Evolutionary conservation across 2,888 invertebrate species (phyloP).

Genomic region (Coelopa pilipes): DNA sequence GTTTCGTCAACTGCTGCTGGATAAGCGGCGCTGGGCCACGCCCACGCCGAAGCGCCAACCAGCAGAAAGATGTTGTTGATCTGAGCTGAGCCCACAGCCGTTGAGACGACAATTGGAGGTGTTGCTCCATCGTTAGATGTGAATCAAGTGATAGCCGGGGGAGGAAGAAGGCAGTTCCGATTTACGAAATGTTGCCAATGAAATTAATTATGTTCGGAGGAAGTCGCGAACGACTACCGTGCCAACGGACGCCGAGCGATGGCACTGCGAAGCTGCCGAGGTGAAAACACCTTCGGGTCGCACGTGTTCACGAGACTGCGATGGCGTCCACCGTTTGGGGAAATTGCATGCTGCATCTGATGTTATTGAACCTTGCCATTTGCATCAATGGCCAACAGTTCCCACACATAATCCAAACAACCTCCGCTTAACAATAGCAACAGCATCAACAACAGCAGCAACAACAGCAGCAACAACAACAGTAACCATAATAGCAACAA

Average conservation of each 20-base stretch:
- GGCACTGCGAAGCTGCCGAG: neutral
- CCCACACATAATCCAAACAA: conserved; percentile 31
- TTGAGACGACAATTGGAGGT: too few relatives aligned
- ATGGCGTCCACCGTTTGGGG: neutral
- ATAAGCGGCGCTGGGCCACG: neutral
- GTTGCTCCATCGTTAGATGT: too few relatives aligned
- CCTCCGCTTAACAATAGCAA: neutral
- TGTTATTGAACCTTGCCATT: conserved; percentile 40
- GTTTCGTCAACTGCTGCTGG: neutral
- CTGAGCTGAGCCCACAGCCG: too few relatives aligned
- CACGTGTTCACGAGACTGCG: neutral
- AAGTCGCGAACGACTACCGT: conserved; percentile 5
- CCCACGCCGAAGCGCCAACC: neutral
- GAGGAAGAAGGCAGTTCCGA: too few relatives aligned
- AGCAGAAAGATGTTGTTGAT: too few relatives aligned
- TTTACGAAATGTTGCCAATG: neutral
- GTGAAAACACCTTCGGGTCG: too few relatives aligned
- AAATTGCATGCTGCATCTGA: conserved; percentile 29
- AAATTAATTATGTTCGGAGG: neutral
- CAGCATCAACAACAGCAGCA: conserved; percentile 15
- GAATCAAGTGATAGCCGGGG: too few relatives aligned
- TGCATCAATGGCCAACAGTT: conserved; percentile 27
- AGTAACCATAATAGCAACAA: conserved; percentile 12
- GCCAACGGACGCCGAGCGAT: neutral
- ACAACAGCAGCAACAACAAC: conserved; percentile 16